Evolutionary conservation across 2,888 invertebrate species (phyloP).

Genomic region (Eudemis profundana): DNA sequence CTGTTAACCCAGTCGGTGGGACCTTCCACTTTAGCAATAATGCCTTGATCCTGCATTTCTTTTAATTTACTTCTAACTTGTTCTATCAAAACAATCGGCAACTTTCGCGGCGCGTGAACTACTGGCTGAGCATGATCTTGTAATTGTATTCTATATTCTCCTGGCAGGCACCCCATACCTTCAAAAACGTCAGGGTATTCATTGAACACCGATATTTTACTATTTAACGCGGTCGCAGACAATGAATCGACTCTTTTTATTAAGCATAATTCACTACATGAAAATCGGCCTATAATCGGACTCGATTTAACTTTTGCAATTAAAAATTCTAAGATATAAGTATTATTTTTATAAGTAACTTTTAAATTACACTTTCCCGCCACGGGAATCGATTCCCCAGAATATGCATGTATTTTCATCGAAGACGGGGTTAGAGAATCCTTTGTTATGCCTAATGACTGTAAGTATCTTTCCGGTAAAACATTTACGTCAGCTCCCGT

Average conservation of each 20-base stretch:
- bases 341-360: conserved; percentile 38
- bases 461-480: conserved; percentile 39
- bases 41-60: conserved; percentile 37
- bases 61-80: conserved; percentile 38
- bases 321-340: conserved; percentile 45
- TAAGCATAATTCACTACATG: conserved; percentile 47
- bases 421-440: neutral
- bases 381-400: conserved; percentile 43
- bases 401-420: conserved; percentile 42
- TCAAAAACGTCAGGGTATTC: conserved; percentile 35
- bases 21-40: conserved; percentile 40
- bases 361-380: conserved; percentile 46
- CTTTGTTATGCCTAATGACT: neutral
- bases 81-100: conserved; percentile 35
- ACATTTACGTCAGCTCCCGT: conserved; percentile 39
- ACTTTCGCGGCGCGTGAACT: conserved; percentile 36
- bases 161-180: conserved; percentile 37
- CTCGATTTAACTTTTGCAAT: conserved; percentile 40
- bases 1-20: too few relatives aligned
- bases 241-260: conserved; percentile 40
- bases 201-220: conserved; percentile 24
- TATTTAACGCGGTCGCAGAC: neutral
- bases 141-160: conserved; percentile 34
- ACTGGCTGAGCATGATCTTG: conserved; percentile 23
- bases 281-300: conserved; percentile 42